Conservation (phyloP, 2,797 vertebrate species). For the Galago senegalensis region DNA sequence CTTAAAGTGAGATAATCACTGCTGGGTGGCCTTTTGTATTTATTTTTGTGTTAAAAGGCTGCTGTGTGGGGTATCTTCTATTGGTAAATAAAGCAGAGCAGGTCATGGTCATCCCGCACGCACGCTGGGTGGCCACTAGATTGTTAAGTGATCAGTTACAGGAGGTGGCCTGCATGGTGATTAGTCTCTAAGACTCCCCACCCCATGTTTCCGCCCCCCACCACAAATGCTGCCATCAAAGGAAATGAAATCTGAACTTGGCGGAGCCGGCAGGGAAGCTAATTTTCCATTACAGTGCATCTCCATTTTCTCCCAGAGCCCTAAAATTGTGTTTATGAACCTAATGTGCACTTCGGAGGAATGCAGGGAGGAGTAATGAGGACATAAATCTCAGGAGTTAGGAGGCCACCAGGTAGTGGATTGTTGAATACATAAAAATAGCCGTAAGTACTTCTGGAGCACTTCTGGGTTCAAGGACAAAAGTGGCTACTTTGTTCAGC, state of each 20-base stretch:
- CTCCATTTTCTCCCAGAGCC: neutral
- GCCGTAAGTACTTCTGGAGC: neutral
- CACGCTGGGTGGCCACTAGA: neutral
- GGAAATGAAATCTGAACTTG: neutral
- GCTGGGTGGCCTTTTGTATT: fast-evolving
- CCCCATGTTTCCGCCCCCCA: neutral
- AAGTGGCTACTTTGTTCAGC: neutral
- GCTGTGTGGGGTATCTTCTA: neutral
- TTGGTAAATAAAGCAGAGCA: neutral
- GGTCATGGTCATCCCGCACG: neutral
- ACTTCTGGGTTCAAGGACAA: neutral
- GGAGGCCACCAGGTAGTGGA: neutral
- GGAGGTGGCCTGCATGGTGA: fast-evolving
- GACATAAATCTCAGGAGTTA: neutral
- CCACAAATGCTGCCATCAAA: neutral
- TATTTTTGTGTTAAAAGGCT: neutral
- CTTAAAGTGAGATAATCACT: neutral
- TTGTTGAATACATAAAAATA: neutral
- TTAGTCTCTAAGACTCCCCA: neutral
- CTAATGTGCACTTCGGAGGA: neutral
- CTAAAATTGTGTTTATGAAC: neutral
- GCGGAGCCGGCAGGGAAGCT: neutral
- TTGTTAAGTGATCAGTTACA: neutral
- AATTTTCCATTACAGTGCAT: conserved; percentile 17
- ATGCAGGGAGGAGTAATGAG: neutral